Evolutionary conservation across 2,888 invertebrate species (phyloP).

Genomic region (Netelia melanura): DNA sequence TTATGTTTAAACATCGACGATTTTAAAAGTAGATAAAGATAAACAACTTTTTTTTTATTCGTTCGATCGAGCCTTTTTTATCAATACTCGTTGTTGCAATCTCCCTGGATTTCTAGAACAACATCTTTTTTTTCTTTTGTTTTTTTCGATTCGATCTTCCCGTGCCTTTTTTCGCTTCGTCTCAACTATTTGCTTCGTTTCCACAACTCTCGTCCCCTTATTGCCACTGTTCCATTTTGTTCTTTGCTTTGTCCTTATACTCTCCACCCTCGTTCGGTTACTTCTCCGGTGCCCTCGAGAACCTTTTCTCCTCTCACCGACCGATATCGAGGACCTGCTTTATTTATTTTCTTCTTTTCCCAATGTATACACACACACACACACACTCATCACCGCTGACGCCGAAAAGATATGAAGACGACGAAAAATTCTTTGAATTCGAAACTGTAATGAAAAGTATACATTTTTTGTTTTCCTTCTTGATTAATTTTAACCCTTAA

Average conservation of each 20-base stretch:
- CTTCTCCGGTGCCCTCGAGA: background rate
- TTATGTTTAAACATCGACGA: no score
- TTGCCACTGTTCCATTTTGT: background rate
- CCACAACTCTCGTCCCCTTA: slow-evolving; percentile 7
- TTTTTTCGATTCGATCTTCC: background rate
- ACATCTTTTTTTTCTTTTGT: background rate
- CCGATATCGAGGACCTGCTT: background rate
- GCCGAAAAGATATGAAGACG: no score
- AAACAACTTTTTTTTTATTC: no score
- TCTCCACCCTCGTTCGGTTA: background rate
- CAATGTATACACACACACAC: no score
- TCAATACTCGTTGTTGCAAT: background rate
- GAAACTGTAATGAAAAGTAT: no score
- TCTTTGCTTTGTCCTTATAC: background rate
- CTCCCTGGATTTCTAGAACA: background rate
- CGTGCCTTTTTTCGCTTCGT: slow-evolving; percentile 1
- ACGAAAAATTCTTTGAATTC: no score
- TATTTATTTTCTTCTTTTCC: background rate
- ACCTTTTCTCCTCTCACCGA: background rate
- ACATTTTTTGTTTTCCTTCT: no score
- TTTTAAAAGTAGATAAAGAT: no score
- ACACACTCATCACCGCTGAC: no score
- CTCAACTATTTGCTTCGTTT: slow-evolving; percentile 36
- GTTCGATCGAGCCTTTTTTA: no score
- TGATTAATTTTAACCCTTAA: no score